Evolutionary conservation across 2,888 invertebrate genomes (phyloP).

Genomic region (Papilio protenor): DNA sequence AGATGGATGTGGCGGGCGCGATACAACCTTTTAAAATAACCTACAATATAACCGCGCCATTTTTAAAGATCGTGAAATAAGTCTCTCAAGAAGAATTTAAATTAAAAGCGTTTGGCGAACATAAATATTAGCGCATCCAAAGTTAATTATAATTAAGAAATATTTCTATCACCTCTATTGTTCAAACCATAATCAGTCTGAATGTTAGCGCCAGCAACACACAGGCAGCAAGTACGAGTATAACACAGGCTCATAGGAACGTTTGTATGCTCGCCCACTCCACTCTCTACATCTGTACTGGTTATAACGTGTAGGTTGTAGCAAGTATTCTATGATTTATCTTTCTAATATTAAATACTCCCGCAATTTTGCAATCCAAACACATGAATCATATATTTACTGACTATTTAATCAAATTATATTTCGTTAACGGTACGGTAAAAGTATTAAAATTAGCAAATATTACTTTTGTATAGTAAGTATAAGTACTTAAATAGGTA

Average conservation of each 20-base stretch:
- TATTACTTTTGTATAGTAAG: background rate
- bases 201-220: background rate
- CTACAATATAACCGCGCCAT: background rate
- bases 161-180: background rate
- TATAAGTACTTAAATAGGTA: background rate
- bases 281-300: background rate
- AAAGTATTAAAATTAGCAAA: background rate
- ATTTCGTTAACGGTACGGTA: background rate
- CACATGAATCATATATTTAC: background rate
- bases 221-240: background rate
- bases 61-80: background rate
- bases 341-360: background rate
- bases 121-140: background rate
- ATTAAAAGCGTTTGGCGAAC: background rate
- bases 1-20: slow-evolving; percentile 28
- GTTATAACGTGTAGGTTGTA: background rate
- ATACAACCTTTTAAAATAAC: slow-evolving; percentile 2
- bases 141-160: background rate
- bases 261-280: slow-evolving; percentile 24
- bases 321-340: background rate
- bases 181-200: background rate
- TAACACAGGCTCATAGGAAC: slow-evolving; percentile 10
- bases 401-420: background rate
- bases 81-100: background rate
- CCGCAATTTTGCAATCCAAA: background rate